Conservation (phyloP, 2,113 vertebrate species). For the Hyaena hyaena region DNA sequence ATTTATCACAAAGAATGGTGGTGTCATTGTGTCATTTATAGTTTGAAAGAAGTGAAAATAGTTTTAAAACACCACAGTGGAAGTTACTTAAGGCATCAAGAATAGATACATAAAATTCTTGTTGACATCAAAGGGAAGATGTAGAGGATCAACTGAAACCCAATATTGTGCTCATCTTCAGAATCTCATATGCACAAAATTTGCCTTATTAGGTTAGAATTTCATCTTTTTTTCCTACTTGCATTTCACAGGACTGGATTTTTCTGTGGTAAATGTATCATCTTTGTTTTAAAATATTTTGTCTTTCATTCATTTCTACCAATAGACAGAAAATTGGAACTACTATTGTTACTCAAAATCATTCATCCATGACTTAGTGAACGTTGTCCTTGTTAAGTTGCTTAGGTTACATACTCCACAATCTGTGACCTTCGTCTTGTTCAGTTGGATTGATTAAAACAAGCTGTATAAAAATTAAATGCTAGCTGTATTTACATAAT, state of each 20-base stretch:
- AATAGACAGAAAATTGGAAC: constrained; percentile 52
- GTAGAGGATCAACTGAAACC: not conserved
- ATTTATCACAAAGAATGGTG: not conserved
- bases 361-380: constrained; percentile 58
- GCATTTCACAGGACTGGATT: not conserved
- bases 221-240: not conserved
- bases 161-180: not conserved
- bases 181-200: constrained; percentile 19
- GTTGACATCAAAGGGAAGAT: not conserved
- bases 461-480: constrained; percentile 73
- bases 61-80: not conserved
- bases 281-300: constrained; percentile 62
- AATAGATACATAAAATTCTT: not conserved
- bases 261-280: constrained; percentile 13
- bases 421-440: constrained; percentile 66
- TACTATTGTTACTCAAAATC: constrained; percentile 17
- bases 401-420: constrained; percentile 52
- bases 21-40: not conserved
- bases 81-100: not conserved
- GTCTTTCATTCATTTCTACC: constrained; percentile 50
- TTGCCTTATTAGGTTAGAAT: constrained; percentile 15
- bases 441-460: constrained; percentile 70
- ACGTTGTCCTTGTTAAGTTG: constrained; percentile 60
- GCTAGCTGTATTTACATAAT: constrained; percentile 70
- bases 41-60: not conserved